These are phyloP conservation scores for Schrankia costaestrigalis DNA, from an alignment of 2,888 invertebrate species.

Conservation along the genomic window DNA sequence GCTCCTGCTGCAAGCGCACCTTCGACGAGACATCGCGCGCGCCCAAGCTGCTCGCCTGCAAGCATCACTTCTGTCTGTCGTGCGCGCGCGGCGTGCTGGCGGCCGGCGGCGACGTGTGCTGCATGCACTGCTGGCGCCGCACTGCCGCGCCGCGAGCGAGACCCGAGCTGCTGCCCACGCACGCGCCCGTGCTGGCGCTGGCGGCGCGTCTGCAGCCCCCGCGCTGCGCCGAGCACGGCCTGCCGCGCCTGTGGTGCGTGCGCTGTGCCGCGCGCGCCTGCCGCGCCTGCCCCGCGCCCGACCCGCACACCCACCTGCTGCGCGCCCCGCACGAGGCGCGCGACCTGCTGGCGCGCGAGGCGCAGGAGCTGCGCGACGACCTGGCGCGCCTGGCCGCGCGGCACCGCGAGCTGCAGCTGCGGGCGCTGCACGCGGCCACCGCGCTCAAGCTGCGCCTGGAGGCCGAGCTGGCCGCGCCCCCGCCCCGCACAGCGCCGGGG, in stretches of 20 bases:
- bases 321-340: conserved; percentile 82
- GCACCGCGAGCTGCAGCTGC: conserved; percentile 87
- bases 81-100: conserved; percentile 85
- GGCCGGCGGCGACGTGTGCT: conserved; percentile 85
- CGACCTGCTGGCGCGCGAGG: conserved; percentile 72
- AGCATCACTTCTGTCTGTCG: conserved; percentile 88
- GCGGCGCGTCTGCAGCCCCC: conserved; percentile 54
- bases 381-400: conserved; percentile 84
- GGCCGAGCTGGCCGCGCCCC: conserved; percentile 64
- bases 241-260: conserved; percentile 87
- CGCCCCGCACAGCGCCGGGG: background rate
- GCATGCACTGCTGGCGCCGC: conserved; percentile 87
- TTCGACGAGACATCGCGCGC: conserved; percentile 87
- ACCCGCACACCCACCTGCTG: conserved; percentile 84
- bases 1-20: conserved; percentile 87
- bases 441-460: conserved; percentile 81
- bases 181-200: conserved; percentile 84
- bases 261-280: conserved; percentile 85
- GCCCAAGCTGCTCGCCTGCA: conserved; percentile 87
- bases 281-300: conserved; percentile 83
- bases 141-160: conserved; percentile 85
- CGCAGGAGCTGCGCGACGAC: conserved; percentile 76
- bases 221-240: conserved; percentile 84
- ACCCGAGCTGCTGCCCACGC: conserved; percentile 84
- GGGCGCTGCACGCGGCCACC: conserved; percentile 63